Percentiles rank a stretch among this genome's conserved stretches.
phyloP scores from a whole-genome alignment of 2,888 invertebrate genomes.

The Chloroclystis v-ata region DNA sequence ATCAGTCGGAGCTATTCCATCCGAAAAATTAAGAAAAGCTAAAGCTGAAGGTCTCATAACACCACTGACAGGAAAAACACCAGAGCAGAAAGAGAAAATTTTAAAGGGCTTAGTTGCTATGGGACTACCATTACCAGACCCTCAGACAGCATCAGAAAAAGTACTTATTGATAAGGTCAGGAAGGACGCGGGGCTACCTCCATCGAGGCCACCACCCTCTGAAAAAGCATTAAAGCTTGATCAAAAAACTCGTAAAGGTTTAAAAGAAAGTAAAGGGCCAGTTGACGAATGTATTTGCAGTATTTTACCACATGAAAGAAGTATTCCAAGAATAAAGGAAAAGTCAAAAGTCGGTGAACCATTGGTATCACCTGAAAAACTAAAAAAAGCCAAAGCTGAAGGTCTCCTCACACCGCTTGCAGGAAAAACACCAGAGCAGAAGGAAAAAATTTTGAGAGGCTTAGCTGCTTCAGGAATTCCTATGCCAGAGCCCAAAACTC shows the following conservation, averaged over 20 bases:
- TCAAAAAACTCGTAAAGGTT: constrained; percentile 27
- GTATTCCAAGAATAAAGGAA: constrained; percentile 31
- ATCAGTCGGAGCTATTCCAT: neutral
- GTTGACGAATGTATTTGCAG: constrained; percentile 37
- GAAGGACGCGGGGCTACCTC: constrained; percentile 26
- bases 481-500: neutral
- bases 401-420: neutral
- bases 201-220: constrained; percentile 21
- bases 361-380: constrained; percentile 3
- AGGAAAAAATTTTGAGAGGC: neutral
- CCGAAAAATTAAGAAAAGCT: constrained; percentile 24
- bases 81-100: constrained; percentile 34
- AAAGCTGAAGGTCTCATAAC: constrained; percentile 36
- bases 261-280: constrained; percentile 35
- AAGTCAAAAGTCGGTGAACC: constrained; percentile 30
- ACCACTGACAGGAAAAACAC: constrained; percentile 35
- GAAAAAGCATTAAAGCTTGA: constrained; percentile 21
- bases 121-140: constrained; percentile 38
- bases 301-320: constrained; percentile 28
- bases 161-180: constrained; percentile 34
- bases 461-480: neutral
- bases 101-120: constrained; percentile 31
- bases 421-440: neutral
- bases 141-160: constrained; percentile 38
- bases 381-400: neutral